Percentiles rank a stretch among this genome's conserved stretches.
These are phyloP conservation scores for Caiman crocodilus DNA, from an alignment of 2,797 vertebrate species.

Conservation along the genomic window DNA sequence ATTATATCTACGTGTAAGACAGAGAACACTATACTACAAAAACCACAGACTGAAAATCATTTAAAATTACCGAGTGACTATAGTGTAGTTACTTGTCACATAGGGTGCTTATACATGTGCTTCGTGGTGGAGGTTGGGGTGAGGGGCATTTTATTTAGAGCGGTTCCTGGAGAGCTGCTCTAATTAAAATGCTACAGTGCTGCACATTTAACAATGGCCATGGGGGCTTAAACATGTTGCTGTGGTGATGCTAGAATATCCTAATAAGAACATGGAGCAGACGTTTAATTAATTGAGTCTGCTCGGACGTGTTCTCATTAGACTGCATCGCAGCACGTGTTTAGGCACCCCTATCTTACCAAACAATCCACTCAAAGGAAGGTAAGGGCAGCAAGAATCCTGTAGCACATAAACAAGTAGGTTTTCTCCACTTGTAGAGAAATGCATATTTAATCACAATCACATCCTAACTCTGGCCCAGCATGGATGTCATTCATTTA, in stretches of 20 bases:
- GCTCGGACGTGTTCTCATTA: too few species aligned
- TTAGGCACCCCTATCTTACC: not conserved
- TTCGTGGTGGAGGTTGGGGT: too few species aligned
- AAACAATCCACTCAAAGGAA: not conserved
- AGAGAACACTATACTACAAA: not conserved
- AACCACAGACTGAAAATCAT: not conserved
- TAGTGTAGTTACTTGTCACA: not conserved
- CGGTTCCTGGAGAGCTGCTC: too few species aligned
- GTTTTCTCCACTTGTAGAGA: not conserved
- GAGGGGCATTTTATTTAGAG: too few species aligned
- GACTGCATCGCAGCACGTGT: too few species aligned
- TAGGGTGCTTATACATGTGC: too few species aligned
- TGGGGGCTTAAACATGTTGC: too few species aligned
- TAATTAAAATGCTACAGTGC: too few species aligned
- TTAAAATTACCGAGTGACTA: not conserved
- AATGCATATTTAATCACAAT: not conserved
- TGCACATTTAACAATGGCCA: too few species aligned
- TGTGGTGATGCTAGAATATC: too few species aligned
- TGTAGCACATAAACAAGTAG: not conserved
- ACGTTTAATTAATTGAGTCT: too few species aligned
- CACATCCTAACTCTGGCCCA: not conserved
- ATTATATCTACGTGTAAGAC: not conserved
- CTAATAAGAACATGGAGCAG: too few species aligned
- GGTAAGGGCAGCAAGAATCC: not conserved
- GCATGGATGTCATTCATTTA: not conserved